Conservation (phyloP, 2,888 invertebrate species). For the Epinotia nisella region DNA sequence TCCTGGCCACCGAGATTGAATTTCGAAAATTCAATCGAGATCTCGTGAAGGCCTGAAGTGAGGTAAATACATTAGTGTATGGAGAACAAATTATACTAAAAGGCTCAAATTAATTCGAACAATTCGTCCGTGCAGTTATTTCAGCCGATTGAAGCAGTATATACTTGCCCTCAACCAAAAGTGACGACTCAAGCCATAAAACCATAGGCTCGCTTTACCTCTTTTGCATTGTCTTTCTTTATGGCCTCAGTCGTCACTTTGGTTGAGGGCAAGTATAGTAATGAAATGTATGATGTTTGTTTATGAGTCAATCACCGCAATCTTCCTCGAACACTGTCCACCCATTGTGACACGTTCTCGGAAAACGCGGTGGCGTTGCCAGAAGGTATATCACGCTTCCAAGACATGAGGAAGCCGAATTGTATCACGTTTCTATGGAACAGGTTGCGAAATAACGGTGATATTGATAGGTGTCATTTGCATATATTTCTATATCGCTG, state of each 20-base stretch:
- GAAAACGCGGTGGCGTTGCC: conserved; percentile 26
- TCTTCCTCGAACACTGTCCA: conserved; percentile 19
- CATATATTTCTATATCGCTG: not conserved
- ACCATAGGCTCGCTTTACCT: no score
- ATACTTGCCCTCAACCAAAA: no score
- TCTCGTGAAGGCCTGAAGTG: no score
- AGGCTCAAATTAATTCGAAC: not conserved
- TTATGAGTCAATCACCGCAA: conserved; percentile 14
- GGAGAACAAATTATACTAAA: no score
- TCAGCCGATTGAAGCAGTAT: not conserved
- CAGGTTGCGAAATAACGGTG: conserved; percentile 9
- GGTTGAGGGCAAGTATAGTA: no score
- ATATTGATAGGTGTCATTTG: not conserved
- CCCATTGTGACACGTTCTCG: conserved; percentile 28
- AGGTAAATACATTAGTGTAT: no score
- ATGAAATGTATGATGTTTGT: conserved; percentile 12
- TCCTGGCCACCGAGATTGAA: no score
- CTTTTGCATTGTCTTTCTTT: no score
- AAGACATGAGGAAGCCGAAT: conserved; percentile 19
- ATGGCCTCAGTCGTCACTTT: no score
- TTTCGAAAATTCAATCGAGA: no score
- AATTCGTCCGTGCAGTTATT: not conserved
- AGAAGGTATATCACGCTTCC: conserved; percentile 24
- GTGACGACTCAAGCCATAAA: no score
- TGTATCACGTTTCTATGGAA: conserved; percentile 33